Percentiles rank a stretch among this genome's conserved stretches.
Evolutionary conservation across 2,888 invertebrate species (phyloP).

Genomic region (Marronus borbonicus): DNA sequence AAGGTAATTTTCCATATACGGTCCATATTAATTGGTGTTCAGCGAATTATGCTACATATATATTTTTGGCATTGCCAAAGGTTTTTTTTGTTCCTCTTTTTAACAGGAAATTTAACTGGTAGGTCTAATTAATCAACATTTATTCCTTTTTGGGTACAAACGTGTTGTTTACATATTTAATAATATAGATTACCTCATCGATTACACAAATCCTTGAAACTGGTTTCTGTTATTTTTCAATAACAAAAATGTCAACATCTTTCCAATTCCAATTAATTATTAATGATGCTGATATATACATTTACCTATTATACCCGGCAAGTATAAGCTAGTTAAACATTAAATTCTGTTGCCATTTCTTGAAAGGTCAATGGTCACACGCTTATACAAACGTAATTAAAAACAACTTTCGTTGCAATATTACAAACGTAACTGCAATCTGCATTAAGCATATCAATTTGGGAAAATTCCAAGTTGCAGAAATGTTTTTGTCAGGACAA

Average conservation of each 20-base stretch:
- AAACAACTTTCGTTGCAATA: too few species aligned
- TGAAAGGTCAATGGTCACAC: too few species aligned
- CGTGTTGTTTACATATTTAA: constrained; percentile 12
- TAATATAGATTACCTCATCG: constrained; percentile 34
- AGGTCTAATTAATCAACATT: background rate
- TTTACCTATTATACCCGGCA: too few species aligned
- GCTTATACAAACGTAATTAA: too few species aligned
- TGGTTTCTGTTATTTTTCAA: constrained; percentile 35
- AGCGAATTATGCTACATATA: background rate
- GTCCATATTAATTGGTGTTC: constrained; percentile 20
- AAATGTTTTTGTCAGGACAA: too few species aligned
- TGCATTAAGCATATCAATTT: too few species aligned
- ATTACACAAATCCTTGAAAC: constrained; percentile 2
- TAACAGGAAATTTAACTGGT: background rate
- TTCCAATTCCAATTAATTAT: too few species aligned
- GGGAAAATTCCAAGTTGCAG: too few species aligned
- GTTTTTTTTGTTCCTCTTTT: background rate
- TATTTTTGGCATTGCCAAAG: background rate
- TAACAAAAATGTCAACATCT: background rate
- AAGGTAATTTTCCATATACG: constrained; percentile 42
- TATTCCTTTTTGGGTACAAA: background rate
- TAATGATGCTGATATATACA: too few species aligned
- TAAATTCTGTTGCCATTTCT: too few species aligned
- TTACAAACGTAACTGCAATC: too few species aligned
- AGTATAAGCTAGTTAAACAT: too few species aligned